These are phyloP conservation scores for Sussaba pulchella DNA, from an alignment of 2,888 invertebrate species.

Conservation along the genomic window DNA sequence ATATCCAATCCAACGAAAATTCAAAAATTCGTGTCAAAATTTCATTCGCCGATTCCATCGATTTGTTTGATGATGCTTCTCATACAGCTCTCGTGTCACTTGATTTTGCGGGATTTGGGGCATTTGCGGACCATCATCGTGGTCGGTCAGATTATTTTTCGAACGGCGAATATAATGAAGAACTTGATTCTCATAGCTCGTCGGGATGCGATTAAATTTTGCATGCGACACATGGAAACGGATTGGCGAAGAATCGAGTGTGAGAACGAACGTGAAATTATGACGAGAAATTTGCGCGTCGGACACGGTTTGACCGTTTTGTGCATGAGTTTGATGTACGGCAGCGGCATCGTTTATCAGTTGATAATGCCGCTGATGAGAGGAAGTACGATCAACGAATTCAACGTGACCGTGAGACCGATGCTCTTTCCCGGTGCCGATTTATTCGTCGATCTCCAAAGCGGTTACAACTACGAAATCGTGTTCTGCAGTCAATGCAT, in stretches of 20 bases:
- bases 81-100: constrained; percentile 21
- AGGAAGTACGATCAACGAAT: constrained; percentile 43
- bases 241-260: constrained; percentile 65
- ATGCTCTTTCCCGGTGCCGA: constrained; percentile 58
- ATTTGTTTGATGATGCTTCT: constrained; percentile 13
- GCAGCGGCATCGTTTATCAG: constrained; percentile 67
- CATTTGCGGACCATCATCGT: constrained; percentile 6
- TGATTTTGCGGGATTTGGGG: constrained; percentile 18
- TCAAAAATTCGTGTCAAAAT: constrained; percentile 33
- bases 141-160: constrained; percentile 49
- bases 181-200: constrained; percentile 29
- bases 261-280: constrained; percentile 59
- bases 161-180: constrained; percentile 27
- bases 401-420: constrained; percentile 63
- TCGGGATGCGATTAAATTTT: constrained; percentile 32
- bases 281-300: constrained; percentile 47
- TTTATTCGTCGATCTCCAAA: constrained; percentile 59
- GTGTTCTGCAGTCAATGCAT: constrained; percentile 65
- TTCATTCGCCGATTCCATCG: constrained; percentile 13
- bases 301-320: constrained; percentile 64
- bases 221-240: constrained; percentile 55
- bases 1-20: constrained; percentile 7
- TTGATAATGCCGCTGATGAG: constrained; percentile 37
- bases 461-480: constrained; percentile 70
- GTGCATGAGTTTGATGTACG: constrained; percentile 73